Base-by-base conservation (phyloP, 35 echinoderm and acorn worm genomes). In the Apostichopus parvimensis region DNA sequence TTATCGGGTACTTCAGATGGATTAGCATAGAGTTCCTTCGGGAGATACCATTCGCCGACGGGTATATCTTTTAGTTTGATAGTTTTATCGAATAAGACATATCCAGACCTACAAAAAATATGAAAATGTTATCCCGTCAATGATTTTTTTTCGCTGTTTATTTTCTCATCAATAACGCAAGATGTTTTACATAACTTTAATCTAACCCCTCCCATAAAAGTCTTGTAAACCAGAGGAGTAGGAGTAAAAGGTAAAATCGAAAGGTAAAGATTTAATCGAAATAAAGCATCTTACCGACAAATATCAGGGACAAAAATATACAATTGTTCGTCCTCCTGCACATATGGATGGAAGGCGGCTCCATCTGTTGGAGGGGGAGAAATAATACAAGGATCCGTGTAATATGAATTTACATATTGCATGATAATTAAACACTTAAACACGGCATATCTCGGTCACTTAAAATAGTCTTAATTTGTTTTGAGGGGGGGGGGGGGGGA, bases 1-100 rank as follows among this genome's bases (percentile, higher is more conserved):
- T 97, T 97, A 25, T 94, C 90, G 14, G 95, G 95, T 8, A 57
- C 73, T 59, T 94, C 91, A 15, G 78, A 83, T 71, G 95, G 75
- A 86, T 94, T 89, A 1, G 91, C 93, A 59, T 97, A 97, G 54
- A 94, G 93, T 34, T 91, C 89, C 73, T 25, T 57, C 18, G 89
- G 89, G 34, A 91, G 54, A 73, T 77, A 78, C 72, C 71, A 91
- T 59, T 78, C 89, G 8, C 89, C 89, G 12, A 91, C 89, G 56
- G 89, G 89, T 23, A 91, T 91, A 22, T 73, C 89, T 79, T 91
- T 91, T 53, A 91, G 72, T 59, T 91, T 91, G 14, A n/a, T 79
- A 22, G 53, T 78, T 53, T 91, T 79, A 53, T 68, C 76, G 72
- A 91, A 91, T 79, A 60, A 60, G 21, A 91, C 5, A 34, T 91